These are phyloP conservation scores for Balaeniceps rex DNA, from an alignment of 2,113 vertebrate genomes.

Conservation along the genomic window DNA sequence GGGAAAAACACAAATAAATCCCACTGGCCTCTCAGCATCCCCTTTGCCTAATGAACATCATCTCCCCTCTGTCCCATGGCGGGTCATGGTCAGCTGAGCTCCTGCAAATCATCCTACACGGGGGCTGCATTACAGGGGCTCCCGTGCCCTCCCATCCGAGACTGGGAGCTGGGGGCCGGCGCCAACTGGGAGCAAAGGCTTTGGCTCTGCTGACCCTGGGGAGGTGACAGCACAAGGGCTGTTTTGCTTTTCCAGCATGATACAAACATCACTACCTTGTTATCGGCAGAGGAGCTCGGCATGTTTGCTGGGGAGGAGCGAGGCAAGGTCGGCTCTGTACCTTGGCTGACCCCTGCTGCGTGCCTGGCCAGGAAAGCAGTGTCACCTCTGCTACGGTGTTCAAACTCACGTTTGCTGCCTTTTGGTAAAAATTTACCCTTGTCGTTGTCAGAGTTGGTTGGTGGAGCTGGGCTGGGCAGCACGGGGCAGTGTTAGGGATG, in stretches of 20 bases:
- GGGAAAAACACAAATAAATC: neutral
- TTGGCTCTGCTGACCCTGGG: neutral
- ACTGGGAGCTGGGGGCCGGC: accelerated
- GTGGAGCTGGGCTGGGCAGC: neutral
- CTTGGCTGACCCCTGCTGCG: accelerated
- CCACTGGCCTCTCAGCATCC: neutral
- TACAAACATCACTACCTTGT: neutral
- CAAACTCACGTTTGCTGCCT: neutral
- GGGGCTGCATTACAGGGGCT: neutral
- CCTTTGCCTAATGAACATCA: neutral
- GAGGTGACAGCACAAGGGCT: neutral
- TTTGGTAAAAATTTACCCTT: neutral
- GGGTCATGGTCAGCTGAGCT: neutral
- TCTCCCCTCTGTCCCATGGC: neutral
- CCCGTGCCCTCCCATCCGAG: neutral
- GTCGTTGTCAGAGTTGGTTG: neutral
- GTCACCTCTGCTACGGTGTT: accelerated
- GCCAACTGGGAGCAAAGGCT: neutral
- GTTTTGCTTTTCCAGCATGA: neutral
- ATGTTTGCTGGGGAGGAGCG: neutral
- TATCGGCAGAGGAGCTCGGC: neutral
- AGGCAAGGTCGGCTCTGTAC: neutral
- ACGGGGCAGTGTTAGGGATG: neutral
- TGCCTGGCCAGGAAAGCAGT: neutral
- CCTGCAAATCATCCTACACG: neutral